A percentile compares a stretch with the other conserved stretches of the same genome.
These are phyloP conservation scores for Apogon hyalosoma DNA, from an alignment of 2,797 vertebrate genomes.

Conservation along the genomic window DNA sequence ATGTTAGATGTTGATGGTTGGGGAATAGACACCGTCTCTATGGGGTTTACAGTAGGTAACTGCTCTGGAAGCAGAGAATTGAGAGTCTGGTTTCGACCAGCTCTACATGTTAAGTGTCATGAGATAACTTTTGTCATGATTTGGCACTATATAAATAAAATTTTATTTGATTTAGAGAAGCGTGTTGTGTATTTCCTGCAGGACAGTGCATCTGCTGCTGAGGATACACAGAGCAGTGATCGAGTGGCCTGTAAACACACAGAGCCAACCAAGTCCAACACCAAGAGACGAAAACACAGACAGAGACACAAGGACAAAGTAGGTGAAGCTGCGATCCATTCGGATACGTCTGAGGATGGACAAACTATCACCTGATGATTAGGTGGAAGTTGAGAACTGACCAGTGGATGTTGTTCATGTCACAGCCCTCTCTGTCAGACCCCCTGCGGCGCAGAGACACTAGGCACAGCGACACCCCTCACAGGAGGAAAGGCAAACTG, in stretches of 20 bases:
- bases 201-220: slow-evolving; percentile 91
- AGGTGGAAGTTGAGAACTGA: background rate
- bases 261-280: slow-evolving; percentile 71
- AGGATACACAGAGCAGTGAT: slow-evolving; percentile 92
- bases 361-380: background rate
- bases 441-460: slow-evolving; percentile 87
- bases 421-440: slow-evolving; percentile 89
- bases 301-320: slow-evolving; percentile 81
- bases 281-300: slow-evolving; percentile 79
- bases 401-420: slow-evolving; percentile 14
- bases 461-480: slow-evolving; percentile 72
- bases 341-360: background rate
- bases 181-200: slow-evolving; percentile 60
- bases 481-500: slow-evolving; percentile 81
- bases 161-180: too few relatives aligned
- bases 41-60: too few relatives aligned
- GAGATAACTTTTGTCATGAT: too few relatives aligned
- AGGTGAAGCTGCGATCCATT: background rate
- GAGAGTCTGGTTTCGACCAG: too few relatives aligned
- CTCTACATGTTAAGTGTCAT: too few relatives aligned
- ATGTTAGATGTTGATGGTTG: too few relatives aligned
- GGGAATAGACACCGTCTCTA: too few relatives aligned
- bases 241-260: slow-evolving; percentile 74
- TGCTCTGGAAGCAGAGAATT: too few relatives aligned
- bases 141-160: too few relatives aligned